phyloP scores from a whole-genome alignment of 2,888 invertebrate species.

The Brenthis hecate region DNA sequence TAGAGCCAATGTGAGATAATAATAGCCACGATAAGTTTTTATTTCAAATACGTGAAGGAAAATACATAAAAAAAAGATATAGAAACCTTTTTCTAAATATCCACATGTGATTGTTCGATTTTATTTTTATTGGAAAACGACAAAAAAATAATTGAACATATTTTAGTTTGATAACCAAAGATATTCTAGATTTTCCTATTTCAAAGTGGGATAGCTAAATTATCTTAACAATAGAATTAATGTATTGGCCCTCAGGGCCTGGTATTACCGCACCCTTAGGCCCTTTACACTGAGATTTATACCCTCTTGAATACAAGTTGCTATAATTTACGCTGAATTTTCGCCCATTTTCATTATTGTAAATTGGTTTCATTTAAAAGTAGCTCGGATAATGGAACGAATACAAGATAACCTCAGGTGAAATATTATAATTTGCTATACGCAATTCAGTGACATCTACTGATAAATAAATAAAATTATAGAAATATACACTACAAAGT shows the following conservation, averaged over 20 bases:
- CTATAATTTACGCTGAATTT: conserved; percentile 28
- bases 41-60: not conserved
- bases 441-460: not conserved
- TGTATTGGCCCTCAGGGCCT: conserved; percentile 31
- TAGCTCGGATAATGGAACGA: conserved; percentile 1
- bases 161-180: not conserved
- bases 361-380: conserved; percentile 25
- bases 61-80: not conserved
- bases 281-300: conserved; percentile 30
- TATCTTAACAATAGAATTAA: conserved; percentile 31
- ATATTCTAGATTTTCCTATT: not conserved
- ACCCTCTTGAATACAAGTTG: conserved; percentile 26
- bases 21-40: conserved; percentile 12
- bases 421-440: not conserved
- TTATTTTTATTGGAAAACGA: not conserved
- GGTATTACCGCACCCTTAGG: conserved; percentile 28
- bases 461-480: not conserved
- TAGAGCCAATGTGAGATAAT: conserved; percentile 4
- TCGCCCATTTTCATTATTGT: conserved; percentile 24
- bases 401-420: conserved; percentile 8
- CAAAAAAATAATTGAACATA: not conserved
- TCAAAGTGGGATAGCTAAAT: conserved; percentile 14
- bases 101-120: not conserved
- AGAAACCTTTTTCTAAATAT: not conserved
- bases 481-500: not conserved